phyloP scores from a whole-genome alignment of 1,140 invertebrate genomes.

The Ceratina japonica region DNA sequence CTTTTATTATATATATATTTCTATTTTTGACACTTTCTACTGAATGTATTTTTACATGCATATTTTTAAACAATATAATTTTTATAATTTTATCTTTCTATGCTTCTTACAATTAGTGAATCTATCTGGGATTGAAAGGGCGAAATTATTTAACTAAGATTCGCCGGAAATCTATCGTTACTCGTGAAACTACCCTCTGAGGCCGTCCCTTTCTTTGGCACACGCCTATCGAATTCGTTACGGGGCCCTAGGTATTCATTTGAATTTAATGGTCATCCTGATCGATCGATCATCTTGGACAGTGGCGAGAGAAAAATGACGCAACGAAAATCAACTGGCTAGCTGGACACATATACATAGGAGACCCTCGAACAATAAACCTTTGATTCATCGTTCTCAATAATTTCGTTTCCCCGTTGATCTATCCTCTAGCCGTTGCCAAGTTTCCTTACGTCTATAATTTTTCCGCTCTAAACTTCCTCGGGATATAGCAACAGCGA shows the following conservation, averaged over 20 bases:
- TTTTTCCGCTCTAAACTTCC: background rate
- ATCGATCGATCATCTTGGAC: constrained; percentile 33
- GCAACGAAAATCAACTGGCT: constrained; percentile 22
- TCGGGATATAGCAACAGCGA: too few species aligned
- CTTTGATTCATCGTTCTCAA: constrained; percentile 22
- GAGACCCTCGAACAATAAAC: constrained; percentile 26
- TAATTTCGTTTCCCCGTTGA: constrained; percentile 14
- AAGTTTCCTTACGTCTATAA: constrained; percentile 23
- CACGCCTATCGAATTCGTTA: constrained; percentile 6
- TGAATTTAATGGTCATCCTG: constrained; percentile 22
- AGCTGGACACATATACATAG: background rate
- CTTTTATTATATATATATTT: too few species aligned
- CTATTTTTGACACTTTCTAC: too few species aligned
- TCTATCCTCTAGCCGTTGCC: constrained; percentile 21
- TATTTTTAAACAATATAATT: too few species aligned
- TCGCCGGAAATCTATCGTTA: background rate
- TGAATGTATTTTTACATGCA: too few species aligned
- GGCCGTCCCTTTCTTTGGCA: constrained; percentile 2
- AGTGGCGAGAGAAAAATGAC: constrained; percentile 12
- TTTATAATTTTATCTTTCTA: too few species aligned
- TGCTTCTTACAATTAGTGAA: too few species aligned
- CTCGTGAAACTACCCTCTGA: background rate
- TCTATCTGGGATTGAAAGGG: too few species aligned
- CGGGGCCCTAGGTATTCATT: constrained; percentile 3
- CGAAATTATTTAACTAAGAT: background rate